A percentile compares a stretch with the other conserved stretches of the same genome.
Conservation (phyloP, 2,113 vertebrate species). For the Dasyprocta punctata region DNA sequence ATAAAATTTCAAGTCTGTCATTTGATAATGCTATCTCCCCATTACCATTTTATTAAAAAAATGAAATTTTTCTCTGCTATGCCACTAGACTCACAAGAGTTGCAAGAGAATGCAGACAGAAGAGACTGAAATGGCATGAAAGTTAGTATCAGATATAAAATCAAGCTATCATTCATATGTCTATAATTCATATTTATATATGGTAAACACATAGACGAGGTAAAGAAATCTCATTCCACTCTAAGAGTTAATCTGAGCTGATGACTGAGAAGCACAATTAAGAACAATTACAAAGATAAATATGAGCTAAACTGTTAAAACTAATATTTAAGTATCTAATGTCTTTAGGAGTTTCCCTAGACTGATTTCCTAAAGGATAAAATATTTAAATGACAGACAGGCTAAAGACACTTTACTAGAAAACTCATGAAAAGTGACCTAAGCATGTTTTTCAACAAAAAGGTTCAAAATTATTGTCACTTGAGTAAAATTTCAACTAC, state of each 20-base stretch:
- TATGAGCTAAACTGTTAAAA: not conserved
- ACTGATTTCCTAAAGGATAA: not conserved
- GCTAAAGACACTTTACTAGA: not conserved
- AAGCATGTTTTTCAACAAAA: not conserved
- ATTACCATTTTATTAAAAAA: not conserved
- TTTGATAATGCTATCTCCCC: not conserved
- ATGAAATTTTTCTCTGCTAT: not conserved
- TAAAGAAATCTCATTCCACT: not conserved
- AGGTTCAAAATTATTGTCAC: not conserved
- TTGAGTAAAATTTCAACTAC: not conserved
- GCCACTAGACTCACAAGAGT: not conserved
- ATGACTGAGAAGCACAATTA: not conserved
- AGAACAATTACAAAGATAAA: constrained; percentile 34
- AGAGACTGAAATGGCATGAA: not conserved
- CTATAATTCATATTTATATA: not conserved
- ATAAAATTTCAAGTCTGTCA: not conserved
- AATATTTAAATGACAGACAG: not conserved
- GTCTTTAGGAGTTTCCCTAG: not conserved
- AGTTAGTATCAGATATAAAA: not conserved
- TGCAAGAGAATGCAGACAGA: not conserved
- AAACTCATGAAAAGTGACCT: not conserved
- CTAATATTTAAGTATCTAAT: not conserved
- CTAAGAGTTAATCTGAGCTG: not conserved
- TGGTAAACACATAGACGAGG: not conserved
- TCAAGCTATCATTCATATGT: not conserved